These are phyloP conservation scores for Sturnus vulgaris DNA, from an alignment of 2,113 vertebrate species.

Conservation along the genomic window DNA sequence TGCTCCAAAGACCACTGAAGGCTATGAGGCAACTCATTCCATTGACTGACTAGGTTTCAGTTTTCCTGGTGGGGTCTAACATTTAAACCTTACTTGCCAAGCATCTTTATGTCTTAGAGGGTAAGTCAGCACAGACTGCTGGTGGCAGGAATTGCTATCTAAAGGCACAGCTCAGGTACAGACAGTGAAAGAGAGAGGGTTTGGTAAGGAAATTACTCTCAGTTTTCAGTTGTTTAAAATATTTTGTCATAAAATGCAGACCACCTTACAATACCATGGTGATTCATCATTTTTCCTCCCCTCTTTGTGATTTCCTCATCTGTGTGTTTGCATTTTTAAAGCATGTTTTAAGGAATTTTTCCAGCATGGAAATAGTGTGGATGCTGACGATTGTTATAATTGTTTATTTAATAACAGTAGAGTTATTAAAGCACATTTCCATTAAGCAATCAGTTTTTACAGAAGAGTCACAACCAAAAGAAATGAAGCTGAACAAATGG, in stretches of 20 bases:
- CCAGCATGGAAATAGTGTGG: slow-evolving; percentile 62
- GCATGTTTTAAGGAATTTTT: slow-evolving; percentile 63
- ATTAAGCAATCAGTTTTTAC: neutral
- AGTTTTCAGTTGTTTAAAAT: neutral
- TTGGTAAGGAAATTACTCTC: neutral
- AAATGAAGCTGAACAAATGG: neutral
- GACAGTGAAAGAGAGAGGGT: neutral
- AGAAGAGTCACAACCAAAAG: slow-evolving; percentile 20
- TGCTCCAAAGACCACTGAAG: neutral
- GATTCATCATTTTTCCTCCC: neutral
- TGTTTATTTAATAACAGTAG: slow-evolving; percentile 42
- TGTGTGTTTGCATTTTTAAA: slow-evolving; percentile 38
- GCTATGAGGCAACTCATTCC: neutral
- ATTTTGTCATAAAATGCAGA: neutral
- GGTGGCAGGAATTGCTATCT: neutral
- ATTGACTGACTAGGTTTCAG: neutral
- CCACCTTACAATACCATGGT: neutral
- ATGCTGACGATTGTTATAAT: neutral
- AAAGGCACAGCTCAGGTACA: neutral
- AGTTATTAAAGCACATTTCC: neutral
- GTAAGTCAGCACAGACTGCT: neutral
- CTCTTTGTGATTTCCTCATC: slow-evolving; percentile 26
- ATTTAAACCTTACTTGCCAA: neutral
- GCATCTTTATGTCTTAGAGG: neutral
- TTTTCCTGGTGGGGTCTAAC: neutral